These are phyloP conservation scores for Xenopus laevis DNA, from an alignment of 2,113 vertebrate genomes.

Conservation along the genomic window DNA sequence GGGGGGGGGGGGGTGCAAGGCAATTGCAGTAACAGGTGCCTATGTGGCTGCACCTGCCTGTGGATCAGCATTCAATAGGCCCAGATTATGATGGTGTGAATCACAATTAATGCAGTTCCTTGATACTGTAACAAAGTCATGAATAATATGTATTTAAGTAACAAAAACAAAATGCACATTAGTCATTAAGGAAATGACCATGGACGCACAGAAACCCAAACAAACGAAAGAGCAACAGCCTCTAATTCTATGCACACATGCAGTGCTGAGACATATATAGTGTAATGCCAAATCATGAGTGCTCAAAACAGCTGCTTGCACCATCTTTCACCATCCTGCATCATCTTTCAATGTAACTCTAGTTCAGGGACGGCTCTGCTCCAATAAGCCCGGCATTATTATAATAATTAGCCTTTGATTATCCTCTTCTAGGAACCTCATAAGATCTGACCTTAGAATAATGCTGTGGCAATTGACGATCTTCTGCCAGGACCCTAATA, in stretches of 20 bases:
- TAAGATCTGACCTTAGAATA: too few relatives aligned
- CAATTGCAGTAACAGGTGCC: conserved; percentile 76
- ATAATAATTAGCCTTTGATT: too few relatives aligned
- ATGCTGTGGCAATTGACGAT: too few relatives aligned
- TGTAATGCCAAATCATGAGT: not conserved
- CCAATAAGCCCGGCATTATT: too few relatives aligned
- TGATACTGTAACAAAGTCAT: conserved; percentile 18
- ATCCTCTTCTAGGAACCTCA: too few relatives aligned
- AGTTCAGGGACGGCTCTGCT: too few relatives aligned
- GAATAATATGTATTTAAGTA: conserved; percentile 4
- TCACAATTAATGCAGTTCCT: conserved; percentile 54
- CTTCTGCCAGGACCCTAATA: too few relatives aligned
- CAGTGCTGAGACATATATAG: not conserved
- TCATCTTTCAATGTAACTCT: too few relatives aligned
- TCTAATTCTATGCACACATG: not conserved
- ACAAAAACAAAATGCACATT: conserved; percentile 9
- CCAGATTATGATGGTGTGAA: conserved; percentile 48
- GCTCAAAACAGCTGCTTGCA: not conserved
- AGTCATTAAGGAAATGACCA: conserved; percentile 15
- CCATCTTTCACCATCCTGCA: too few relatives aligned
- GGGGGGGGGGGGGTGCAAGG: conserved; percentile 61
- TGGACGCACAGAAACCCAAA: not conserved
- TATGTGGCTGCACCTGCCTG: conserved; percentile 72
- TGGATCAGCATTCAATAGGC: conserved; percentile 50
- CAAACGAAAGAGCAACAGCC: not conserved